Evolutionary conservation across 2,888 invertebrate genomes (phyloP).

Genomic region (Seira musarum): DNA sequence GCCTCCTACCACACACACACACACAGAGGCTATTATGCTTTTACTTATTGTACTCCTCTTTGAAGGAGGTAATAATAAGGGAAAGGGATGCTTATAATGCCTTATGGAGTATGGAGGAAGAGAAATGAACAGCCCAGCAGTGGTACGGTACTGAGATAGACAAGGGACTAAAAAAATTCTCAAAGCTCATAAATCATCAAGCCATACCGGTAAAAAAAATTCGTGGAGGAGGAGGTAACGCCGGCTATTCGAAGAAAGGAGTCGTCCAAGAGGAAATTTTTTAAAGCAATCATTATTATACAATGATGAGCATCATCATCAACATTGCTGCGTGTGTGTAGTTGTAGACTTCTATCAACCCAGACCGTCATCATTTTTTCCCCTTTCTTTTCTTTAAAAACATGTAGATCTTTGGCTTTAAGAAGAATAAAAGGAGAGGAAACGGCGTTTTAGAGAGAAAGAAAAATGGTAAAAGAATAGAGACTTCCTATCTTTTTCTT

Average conservation of each 20-base stretch:
- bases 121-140: background rate
- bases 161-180: conserved; percentile 34
- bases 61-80: background rate
- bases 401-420: conserved; percentile 7
- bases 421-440: conserved; percentile 2
- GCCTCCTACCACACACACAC: background rate
- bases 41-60: background rate
- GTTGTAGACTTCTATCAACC: background rate
- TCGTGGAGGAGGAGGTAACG: conserved; percentile 42
- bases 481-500: conserved; percentile 7
- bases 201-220: conserved; percentile 49
- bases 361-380: background rate
- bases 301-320: conserved; percentile 50
- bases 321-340: conserved; percentile 12
- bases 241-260: conserved; percentile 65
- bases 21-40: background rate
- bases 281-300: conserved; percentile 58
- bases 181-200: conserved; percentile 68
- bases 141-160: conserved; percentile 9
- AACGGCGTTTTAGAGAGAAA: background rate
- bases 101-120: background rate
- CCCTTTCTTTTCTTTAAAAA: background rate
- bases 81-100: background rate
- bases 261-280: conserved; percentile 67
- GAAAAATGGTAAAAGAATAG: conserved; percentile 7